Conservation (phyloP, 2,888 invertebrate genomes). For the Apamea crenata region DNA sequence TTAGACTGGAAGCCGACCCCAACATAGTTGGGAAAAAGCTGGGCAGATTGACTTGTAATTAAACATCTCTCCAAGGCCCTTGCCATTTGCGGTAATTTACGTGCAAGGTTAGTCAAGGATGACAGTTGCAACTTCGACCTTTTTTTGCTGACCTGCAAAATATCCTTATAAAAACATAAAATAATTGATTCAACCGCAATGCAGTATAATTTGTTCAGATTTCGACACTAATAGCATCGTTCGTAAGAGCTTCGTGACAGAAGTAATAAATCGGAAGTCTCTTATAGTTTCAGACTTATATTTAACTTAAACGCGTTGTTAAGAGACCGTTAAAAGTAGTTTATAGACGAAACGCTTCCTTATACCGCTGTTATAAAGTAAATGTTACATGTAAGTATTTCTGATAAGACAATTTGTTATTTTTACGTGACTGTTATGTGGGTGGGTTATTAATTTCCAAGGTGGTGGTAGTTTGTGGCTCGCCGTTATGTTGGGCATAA, state of each 20-base stretch:
- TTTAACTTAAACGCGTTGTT: slow-evolving; percentile 53
- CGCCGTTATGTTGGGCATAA: neutral
- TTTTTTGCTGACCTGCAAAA: neutral
- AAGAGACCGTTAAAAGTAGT: slow-evolving; percentile 59
- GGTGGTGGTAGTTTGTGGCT: neutral
- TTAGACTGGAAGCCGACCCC: neutral
- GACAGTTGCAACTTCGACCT: neutral
- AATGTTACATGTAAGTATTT: slow-evolving; percentile 23
- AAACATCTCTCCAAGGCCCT: neutral
- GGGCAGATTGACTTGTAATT: neutral
- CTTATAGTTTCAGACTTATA: slow-evolving; percentile 61
- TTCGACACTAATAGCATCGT: slow-evolving; percentile 55
- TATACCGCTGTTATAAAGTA: slow-evolving; percentile 36
- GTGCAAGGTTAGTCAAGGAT: neutral
- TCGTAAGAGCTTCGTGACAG: slow-evolving; percentile 69
- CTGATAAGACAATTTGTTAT: slow-evolving; percentile 30
- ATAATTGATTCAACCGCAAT: slow-evolving; percentile 64
- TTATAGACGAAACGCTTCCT: slow-evolving; percentile 59
- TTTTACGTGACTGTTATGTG: slow-evolving; percentile 19
- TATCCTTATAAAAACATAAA: neutral
- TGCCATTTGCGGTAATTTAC: neutral
- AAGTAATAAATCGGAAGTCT: slow-evolving; percentile 68
- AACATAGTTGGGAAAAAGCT: neutral
- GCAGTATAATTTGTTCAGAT: slow-evolving; percentile 70
- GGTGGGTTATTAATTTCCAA: neutral